These are phyloP conservation scores for Rhynchophorus ferrugineus DNA, from an alignment of 1,140 invertebrate species.

Conservation along the genomic window DNA sequence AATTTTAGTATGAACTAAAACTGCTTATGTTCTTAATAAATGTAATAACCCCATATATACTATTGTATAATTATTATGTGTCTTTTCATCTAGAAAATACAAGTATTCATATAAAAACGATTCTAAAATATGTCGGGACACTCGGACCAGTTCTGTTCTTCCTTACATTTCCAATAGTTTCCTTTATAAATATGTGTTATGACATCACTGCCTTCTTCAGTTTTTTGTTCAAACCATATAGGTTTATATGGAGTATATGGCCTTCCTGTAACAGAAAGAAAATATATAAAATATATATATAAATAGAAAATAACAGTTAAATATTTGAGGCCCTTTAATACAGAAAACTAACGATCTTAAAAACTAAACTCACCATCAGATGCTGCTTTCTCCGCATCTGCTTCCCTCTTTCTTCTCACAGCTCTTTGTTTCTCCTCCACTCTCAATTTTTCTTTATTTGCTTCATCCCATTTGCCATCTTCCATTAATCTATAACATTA, in stretches of 20 bases:
- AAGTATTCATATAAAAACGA: conserved; percentile 8
- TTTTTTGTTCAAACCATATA: conserved; percentile 83
- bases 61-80: conserved; percentile 3
- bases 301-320: not conserved
- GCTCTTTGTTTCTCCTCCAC: conserved; percentile 93
- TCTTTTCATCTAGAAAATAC: conserved; percentile 11
- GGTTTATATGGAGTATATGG: conserved; percentile 74
- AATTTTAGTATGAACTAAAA: no score
- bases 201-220: conserved; percentile 71
- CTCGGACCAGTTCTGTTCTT: conserved; percentile 75
- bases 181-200: conserved; percentile 79
- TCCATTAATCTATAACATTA: conserved; percentile 77
- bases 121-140: conserved; percentile 89
- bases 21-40: not conserved
- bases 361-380: conserved; percentile 50
- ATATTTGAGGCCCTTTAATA: not conserved
- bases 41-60: not conserved
- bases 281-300: not conserved
- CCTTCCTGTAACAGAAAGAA: conserved; percentile 46
- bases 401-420: conserved; percentile 63
- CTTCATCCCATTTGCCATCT: conserved; percentile 91
- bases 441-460: conserved; percentile 80
- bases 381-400: conserved; percentile 71
- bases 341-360: not conserved
- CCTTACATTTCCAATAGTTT: conserved; percentile 91